Evolutionary conservation across 2,113 vertebrate genomes (phyloP), one percentile per base, ranked within the genome.

Genomic region (Elanoides forficatus): DNA sequence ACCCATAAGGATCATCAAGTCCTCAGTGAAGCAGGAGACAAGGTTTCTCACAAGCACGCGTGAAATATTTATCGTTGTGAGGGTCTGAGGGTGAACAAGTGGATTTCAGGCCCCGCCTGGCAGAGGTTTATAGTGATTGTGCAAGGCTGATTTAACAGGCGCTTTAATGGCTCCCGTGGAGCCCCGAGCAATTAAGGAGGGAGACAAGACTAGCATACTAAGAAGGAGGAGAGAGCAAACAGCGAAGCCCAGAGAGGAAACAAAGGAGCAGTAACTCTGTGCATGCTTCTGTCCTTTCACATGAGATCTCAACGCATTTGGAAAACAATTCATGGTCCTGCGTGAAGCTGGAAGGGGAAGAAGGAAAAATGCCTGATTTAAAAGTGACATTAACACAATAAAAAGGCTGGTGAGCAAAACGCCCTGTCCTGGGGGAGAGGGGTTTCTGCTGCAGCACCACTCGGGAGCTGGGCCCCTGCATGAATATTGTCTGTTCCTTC

Each of bases 101-200:
- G 22, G 65, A 10, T 66, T 45, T 43, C 7, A 2, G 62, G 55
- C 13, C 25, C 47, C 5, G 2, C 10, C 13, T 7, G 23, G 34
- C 1, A 20, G 40, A 52, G 3, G 14, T 29, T 16, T 4, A 8
- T 2, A 16, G 73, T 1, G 4, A 11, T 9, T 20, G 56, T 2
- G 18, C 22, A 4, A 47, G 53, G 59, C 47, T 27, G 60, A 21
- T 26, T 38, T 47, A 40, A 32, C 55, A 2, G 55, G n/a, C 1
- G 8, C 29, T 25, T 60, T 47, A 38, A 47, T 1, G 40, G 47
- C 52, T 48, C 81, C 42, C 7, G 4, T 1, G 25, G 67, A 80
- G n/a, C 53, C 42, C 30, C 0, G 43, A 43, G 50, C 20, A 71
- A 76, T 45, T 40, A 38, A 34, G 48, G 50, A 63, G 23, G 53